Base-by-base conservation (phyloP, 2,888 invertebrate genomes). In the Ophion ellenae region DNA sequence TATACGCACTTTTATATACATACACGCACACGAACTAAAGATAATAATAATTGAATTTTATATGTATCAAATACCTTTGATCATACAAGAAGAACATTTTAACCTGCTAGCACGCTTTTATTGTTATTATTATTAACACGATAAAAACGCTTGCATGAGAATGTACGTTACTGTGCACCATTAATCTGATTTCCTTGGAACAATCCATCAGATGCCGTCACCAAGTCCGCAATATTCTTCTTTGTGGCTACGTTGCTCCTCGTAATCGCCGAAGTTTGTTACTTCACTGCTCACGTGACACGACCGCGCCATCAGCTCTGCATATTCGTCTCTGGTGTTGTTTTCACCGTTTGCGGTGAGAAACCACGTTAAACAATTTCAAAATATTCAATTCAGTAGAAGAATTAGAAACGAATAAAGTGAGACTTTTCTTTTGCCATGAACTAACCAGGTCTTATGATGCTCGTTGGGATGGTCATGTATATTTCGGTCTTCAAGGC, bases 401-500 rank as follows among this genome's bases (percentile, higher is more conserved):
- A 63, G 2, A 24, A 75, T 64, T 77, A 81, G 81, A 79, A 59
- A 36, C 24, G 24, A 24, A 32, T 45, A 76, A 63, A 69, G 78
- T n/a, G 32, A 53, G 7, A 11, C 36, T 76, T 70, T 36, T 76
- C 66, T 75, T 36, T 67, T 83, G 84, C 47, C 5, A 36, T n/a
- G 9, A 67, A 95, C 95, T 76, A 95, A 76, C 85, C 85, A 98
- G 98, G 98, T 93, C 95, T 98, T 87, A 95, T 98, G 89, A 98
- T 98, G 97, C 96, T 98, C 90, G 97, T 97, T 89, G 98, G 98
- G 73, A 96, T 98, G 94, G 97, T 98, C 92, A 97, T 98, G 96
- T 98, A 98, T 96, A 98, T 98, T 95, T 98, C 98, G 81, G 97
- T 98, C 91, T 97, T 98, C 94, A 98, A 98, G 94, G 97, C 98